Evolutionary conservation across 2,113 vertebrate genomes (phyloP), one percentile per base, ranked within the genome.

Genomic region (Sander vitreus): DNA sequence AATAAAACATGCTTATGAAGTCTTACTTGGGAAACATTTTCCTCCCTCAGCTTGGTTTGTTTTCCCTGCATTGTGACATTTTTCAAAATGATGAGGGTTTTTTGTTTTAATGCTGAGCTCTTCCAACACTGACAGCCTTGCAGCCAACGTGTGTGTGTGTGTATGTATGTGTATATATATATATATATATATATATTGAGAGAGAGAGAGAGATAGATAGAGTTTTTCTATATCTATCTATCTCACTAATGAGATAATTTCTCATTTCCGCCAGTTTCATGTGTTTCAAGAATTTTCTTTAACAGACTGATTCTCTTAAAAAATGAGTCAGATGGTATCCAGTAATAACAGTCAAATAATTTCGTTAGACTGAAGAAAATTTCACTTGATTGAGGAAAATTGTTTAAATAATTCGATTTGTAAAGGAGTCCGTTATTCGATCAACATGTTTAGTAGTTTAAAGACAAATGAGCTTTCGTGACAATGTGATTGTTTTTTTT

Each of bases 41-140:
- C 65, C 68, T 88, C 73, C 66, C 54, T 66, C 39, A 1, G 74
- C 55, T 73, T 15, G 23, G 70, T 84, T 90, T 76, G 78, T 81
- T 90, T 86, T 81, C 23, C 3, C 25, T 80, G 62, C 43, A 0
- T 66, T 6, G 67, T 83, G 73, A 81, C 66, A 74, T 51, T 65
- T 2, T 76, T 59, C 53, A 53, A 87, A 83, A 88, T 83, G 6
- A 51, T 6, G 19, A 51, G n/a, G 43, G 27, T 1, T 27, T 27
- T 60, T 78, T 83, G 86, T 83, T 86, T 88, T n/a, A 33, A 50
- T 47, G 13, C 58, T 14, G n/a, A 51, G 66, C 48, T 72, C 1
- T 23, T 83, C 65, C 74, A 87, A 30, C 64, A 36, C 18, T 54
- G 30, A 76, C 70, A 7, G 15, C 33, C 39, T 63, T 45, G 1